Evolutionary conservation across 2,113 vertebrate genomes (phyloP).

Genomic region (Syngnathus floridae): DNA sequence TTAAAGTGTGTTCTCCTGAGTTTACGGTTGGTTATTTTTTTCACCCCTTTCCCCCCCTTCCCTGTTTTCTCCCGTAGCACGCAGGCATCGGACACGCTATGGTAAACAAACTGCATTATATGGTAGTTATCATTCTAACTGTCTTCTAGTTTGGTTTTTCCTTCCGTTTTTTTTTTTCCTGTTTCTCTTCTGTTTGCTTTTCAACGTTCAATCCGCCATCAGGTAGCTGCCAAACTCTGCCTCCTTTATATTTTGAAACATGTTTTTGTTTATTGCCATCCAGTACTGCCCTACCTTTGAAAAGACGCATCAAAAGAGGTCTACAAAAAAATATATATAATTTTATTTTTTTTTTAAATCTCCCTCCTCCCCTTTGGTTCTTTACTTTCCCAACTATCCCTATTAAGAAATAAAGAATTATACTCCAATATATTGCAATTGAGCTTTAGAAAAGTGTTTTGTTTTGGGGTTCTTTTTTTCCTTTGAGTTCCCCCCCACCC

Average conservation of each 20-base stretch:
- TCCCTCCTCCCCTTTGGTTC: neutral
- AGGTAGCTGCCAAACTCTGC: conserved; percentile 69
- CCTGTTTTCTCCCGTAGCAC: conserved; percentile 81
- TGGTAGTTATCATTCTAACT: conserved; percentile 99
- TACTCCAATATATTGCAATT: conserved; percentile 38
- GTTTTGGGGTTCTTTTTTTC: conserved; percentile 21
- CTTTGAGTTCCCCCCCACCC: conserved; percentile 13
- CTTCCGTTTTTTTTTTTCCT: conserved; percentile 72
- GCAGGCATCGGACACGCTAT: conserved; percentile 99
- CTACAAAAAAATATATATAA: conserved; percentile 22
- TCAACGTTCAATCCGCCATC: conserved; percentile 70
- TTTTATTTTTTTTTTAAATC: neutral
- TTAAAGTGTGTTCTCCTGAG: conserved; percentile 65
- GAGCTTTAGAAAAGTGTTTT: conserved; percentile 12
- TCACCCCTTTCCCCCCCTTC: conserved; percentile 57
- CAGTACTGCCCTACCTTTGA: conserved; percentile 33
- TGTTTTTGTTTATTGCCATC: conserved; percentile 53
- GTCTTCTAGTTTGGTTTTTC: conserved; percentile 84
- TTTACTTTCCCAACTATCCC: conserved; percentile 41
- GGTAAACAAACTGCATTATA: conserved; percentile 99
- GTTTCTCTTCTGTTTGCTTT: conserved; percentile 74
- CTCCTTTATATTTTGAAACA: conserved; percentile 42
- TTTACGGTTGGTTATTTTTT: conserved; percentile 80
- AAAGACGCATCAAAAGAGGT: conserved; percentile 56
- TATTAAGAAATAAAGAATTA: conserved; percentile 72